A percentile compares a stretch with the other conserved stretches of the same genome.
Conservation (phyloP, 1,140 invertebrate genomes). For the Pseudomyrmex dendroicus region DNA sequence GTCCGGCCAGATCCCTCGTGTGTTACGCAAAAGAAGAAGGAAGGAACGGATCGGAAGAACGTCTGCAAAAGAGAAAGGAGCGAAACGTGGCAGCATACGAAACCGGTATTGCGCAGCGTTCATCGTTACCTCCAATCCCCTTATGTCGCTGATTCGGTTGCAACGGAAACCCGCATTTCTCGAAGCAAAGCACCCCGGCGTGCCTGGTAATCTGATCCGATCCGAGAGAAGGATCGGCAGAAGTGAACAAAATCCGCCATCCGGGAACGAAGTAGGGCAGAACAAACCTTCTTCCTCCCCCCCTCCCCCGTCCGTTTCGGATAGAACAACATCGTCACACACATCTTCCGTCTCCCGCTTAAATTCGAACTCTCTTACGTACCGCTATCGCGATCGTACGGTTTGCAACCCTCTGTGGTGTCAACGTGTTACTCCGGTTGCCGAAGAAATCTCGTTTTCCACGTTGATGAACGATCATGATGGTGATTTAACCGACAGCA, state of each 20-base stretch:
- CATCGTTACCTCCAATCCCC: conserved; percentile 71
- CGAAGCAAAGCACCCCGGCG: conserved; percentile 62
- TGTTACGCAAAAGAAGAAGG: conserved; percentile 34
- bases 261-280: conserved; percentile 73
- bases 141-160: conserved; percentile 74
- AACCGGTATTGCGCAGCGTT: conserved; percentile 52
- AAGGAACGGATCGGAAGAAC: background rate
- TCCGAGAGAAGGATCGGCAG: conserved; percentile 48
- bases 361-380: conserved; percentile 7
- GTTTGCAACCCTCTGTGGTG: background rate
- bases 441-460: background rate
- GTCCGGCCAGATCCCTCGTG: background rate
- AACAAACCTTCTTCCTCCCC: conserved; percentile 69
- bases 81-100: conserved; percentile 30
- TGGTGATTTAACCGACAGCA: background rate
- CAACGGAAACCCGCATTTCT: conserved; percentile 75
- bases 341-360: background rate
- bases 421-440: background rate
- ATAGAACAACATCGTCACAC: too few relatives aligned
- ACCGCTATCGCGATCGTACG: background rate
- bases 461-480: background rate
- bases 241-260: conserved; percentile 70
- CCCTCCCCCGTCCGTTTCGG: background rate
- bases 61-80: background rate
- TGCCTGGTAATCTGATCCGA: conserved; percentile 77